These are phyloP conservation scores for Betta splendens DNA, from an alignment of 2,797 vertebrate species.

Conservation along the genomic window DNA sequence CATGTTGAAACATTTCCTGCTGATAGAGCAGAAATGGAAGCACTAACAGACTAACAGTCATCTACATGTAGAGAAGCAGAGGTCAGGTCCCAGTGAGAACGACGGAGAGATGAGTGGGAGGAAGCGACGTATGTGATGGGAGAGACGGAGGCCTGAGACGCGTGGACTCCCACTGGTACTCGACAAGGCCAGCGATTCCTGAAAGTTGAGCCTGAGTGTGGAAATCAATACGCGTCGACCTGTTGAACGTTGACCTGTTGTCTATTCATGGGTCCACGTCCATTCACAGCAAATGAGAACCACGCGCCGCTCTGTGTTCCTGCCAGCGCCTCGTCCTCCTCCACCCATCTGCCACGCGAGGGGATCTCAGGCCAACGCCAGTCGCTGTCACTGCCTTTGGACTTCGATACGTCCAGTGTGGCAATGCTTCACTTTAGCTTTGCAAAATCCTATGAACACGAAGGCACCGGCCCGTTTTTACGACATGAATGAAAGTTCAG, in stretches of 20 bases:
- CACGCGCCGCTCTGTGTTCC: constrained; percentile 1
- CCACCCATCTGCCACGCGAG: constrained; percentile 50
- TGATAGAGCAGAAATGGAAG: constrained; percentile 3
- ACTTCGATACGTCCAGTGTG: constrained; percentile 6
- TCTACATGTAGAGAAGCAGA: constrained; percentile 14
- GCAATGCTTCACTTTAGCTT: constrained; percentile 12
- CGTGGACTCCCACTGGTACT: constrained; percentile 21
- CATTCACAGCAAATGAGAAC: neutral
- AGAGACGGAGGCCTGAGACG: constrained; percentile 16
- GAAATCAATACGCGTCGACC: no score
- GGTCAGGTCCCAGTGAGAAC: constrained; percentile 31
- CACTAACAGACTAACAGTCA: constrained; percentile 4
- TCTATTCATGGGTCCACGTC: no score
- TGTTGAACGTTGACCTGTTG: no score
- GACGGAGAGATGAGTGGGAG: constrained; percentile 10
- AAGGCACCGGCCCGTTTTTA: neutral
- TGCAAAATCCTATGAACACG: neutral
- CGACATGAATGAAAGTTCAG: constrained; percentile 13
- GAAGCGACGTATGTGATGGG: constrained; percentile 10
- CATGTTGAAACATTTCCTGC: no score
- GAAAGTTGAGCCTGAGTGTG: no score
- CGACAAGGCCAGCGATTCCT: no score
- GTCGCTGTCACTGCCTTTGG: constrained; percentile 4
- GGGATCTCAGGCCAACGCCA: constrained; percentile 39
- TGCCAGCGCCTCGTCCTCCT: constrained; percentile 37